These are phyloP conservation scores for Philhelius pedissequus DNA, from an alignment of 2,888 invertebrate species.

Conservation along the genomic window DNA sequence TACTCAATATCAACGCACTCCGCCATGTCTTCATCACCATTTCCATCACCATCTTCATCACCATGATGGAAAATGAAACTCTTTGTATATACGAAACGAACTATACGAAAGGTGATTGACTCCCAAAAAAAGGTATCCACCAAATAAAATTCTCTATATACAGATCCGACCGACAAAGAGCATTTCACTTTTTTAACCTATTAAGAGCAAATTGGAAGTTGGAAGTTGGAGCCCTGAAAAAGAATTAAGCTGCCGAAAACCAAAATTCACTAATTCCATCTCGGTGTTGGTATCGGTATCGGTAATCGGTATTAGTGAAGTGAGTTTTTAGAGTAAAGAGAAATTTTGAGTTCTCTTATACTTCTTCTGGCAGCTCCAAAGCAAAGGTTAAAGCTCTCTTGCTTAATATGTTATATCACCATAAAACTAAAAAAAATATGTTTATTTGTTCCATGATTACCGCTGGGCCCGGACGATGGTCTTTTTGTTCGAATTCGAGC, in stretches of 20 bases:
- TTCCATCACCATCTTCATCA: neutral
- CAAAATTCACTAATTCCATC: slow-evolving; percentile 31
- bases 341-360: slow-evolving; percentile 45
- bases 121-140: slow-evolving; percentile 32
- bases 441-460: slow-evolving; percentile 15
- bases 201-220: slow-evolving; percentile 42
- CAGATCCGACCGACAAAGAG: slow-evolving; percentile 33
- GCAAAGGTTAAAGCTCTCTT: slow-evolving; percentile 58
- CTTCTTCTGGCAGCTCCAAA: neutral
- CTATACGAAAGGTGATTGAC: slow-evolving; percentile 62
- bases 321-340: slow-evolving; percentile 32
- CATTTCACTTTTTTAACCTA: slow-evolving; percentile 65
- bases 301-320: no score
- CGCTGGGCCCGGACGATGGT: slow-evolving; percentile 40
- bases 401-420: slow-evolving; percentile 66
- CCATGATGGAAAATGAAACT: slow-evolving; percentile 58
- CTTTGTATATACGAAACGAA: no score
- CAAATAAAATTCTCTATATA: slow-evolving; percentile 2
- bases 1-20: neutral
- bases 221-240: neutral
- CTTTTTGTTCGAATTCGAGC: slow-evolving; percentile 21
- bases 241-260: slow-evolving; percentile 45
- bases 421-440: slow-evolving; percentile 29
- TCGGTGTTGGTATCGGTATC: no score
- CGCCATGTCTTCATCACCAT: neutral